Base-by-base conservation (phyloP, 64 coral and sea anemone genomes). In the Stichodactyla mertensii region DNA sequence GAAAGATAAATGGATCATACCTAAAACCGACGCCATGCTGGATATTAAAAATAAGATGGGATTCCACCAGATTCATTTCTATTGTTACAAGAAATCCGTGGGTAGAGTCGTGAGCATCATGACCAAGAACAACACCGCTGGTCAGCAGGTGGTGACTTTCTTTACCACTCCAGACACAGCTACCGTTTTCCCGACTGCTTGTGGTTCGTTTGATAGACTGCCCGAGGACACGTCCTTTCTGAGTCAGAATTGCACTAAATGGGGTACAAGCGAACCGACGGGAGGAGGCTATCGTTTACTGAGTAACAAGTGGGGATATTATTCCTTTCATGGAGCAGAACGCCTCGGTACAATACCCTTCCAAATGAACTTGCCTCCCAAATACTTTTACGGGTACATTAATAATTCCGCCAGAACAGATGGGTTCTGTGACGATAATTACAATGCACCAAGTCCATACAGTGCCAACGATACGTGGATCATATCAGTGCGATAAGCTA, bases 121-220 rank as follows among this genome's bases (percentile, higher is more conserved):
- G 78, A 81, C 78, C 78, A 81, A 52, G 51, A 81, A 81, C 52
- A 81, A 81, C 78, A 81, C 78, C 52, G 78, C 51, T 81, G 78
- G 78, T 15, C 78, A 81, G 6, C 5, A 51, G 0, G 78, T 81
- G 52, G 51, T 81, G 6, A 55, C 7, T 81, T 22, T 0, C 78
- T 81, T 81, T 22, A 52, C 53, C 13, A 20, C 6, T 13, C n/a
- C 6, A 20, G 26, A 0, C 0, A 16, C 16, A 53, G 36, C 4
- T 16, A 27, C 69, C 12, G 26, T 28, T 74, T 74, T 74, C 0
- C 78, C 78, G 5, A 18, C 78, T 15, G 51, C 78, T 54, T 81
- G 78, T 28, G 78, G 52, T 51, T 81, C 78, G 52, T 81, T 81
- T 54, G 78, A 81, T 9, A 81, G 78, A 81, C 78, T 81, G 53